phyloP scores from a whole-genome alignment of 2,113 vertebrate genomes.

The Pelecanoides urinatrix region DNA sequence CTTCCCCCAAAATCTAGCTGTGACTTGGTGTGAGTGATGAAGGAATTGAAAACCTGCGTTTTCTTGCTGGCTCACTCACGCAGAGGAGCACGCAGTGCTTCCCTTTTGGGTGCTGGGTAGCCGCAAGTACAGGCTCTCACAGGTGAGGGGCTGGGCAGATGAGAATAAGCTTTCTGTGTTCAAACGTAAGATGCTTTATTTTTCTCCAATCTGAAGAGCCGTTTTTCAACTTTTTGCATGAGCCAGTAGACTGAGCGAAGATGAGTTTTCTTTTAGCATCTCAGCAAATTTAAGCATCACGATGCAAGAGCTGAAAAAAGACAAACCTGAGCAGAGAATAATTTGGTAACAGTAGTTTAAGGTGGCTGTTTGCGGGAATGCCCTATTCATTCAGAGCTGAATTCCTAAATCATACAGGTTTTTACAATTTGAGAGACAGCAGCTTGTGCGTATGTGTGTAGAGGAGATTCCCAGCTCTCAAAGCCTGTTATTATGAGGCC shows the following conservation, averaged over 20 bases:
- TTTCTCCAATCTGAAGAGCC: neutral
- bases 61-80: neutral
- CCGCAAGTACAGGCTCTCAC: neutral
- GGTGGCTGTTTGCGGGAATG: neutral
- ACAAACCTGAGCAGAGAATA: neutral
- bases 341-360: neutral
- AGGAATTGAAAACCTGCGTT: neutral
- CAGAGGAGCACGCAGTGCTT: neutral
- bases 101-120: neutral
- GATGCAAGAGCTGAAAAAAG: neutral
- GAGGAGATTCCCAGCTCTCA: constrained; percentile 51
- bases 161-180: neutral
- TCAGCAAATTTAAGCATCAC: neutral
- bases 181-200: neutral
- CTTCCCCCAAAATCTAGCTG: neutral
- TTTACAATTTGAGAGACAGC: neutral
- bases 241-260: neutral
- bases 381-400: neutral
- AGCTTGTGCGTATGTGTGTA: neutral
- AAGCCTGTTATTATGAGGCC: constrained; percentile 54
- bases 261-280: neutral
- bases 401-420: neutral
- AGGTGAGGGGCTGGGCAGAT: neutral
- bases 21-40: neutral
- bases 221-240: neutral